phyloP scores from a whole-genome alignment of 30 jellyfish, hydroid and myxozoan species.

The Clytia hemisphaerica region DNA sequence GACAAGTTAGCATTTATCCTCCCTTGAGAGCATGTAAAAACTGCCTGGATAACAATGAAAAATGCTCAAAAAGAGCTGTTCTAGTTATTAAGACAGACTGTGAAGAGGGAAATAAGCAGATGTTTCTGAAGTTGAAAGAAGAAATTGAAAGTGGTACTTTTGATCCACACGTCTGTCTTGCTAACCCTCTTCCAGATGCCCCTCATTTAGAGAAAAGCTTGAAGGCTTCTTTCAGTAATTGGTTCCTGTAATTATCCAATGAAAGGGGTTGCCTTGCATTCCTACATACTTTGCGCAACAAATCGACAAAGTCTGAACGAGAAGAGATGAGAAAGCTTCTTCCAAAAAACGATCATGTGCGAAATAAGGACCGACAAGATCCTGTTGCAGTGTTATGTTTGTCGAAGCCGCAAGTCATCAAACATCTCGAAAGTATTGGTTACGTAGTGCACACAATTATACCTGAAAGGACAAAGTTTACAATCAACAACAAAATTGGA shows the following conservation, averaged over 20 bases:
- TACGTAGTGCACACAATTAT: slow-evolving; percentile 26
- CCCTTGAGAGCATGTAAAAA: slow-evolving; percentile 15
- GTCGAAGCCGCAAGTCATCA: slow-evolving; percentile 6
- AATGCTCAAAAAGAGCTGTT: slow-evolving; percentile 6
- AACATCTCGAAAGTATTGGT: slow-evolving; percentile 17
- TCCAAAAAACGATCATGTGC: not conserved
- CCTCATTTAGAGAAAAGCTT: slow-evolving; percentile 25
- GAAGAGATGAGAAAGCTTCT: not conserved
- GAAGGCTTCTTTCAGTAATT: slow-evolving; percentile 12
- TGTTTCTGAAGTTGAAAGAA: not conserved
- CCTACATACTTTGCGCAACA: slow-evolving; percentile 1
- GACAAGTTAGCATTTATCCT: slow-evolving; percentile 2
- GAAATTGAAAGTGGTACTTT: not conserved
- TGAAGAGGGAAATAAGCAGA: slow-evolving; percentile 21
- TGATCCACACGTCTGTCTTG: slow-evolving; percentile 9
- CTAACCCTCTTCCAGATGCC: slow-evolving; percentile 3
- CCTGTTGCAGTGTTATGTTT: slow-evolving; percentile 22
- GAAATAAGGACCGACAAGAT: slow-evolving; percentile 16
- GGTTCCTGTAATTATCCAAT: slow-evolving; percentile 17
- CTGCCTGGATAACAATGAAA: slow-evolving; percentile 12
- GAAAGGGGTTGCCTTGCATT: slow-evolving; percentile 16
- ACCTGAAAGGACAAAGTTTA: slow-evolving; percentile 21
- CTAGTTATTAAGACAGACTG: slow-evolving; percentile 17
- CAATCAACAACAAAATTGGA: slow-evolving; percentile 24
- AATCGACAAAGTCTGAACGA: not conserved